Evolutionary conservation across 2,888 invertebrate species (phyloP).

Genomic region (Heterodera filipjevi): DNA sequence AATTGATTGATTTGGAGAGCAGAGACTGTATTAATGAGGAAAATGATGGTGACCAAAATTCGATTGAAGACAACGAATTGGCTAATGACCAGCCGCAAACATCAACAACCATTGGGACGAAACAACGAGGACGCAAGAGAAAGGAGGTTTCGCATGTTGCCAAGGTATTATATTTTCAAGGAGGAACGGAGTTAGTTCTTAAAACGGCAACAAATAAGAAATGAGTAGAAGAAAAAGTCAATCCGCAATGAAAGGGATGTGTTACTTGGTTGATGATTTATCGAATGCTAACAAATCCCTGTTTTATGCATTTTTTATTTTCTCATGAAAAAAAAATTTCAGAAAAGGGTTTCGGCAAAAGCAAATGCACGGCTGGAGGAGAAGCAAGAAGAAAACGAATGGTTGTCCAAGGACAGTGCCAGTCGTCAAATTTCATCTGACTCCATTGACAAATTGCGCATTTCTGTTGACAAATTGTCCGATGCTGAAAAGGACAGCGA

Average conservation of each 20-base stretch:
- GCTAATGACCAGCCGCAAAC: background rate
- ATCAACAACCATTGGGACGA: background rate
- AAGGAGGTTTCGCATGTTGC: background rate
- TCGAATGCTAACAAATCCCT: too few species aligned
- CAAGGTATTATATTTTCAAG: too few species aligned
- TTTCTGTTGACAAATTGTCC: background rate
- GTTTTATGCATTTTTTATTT: background rate
- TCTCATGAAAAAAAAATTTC: background rate
- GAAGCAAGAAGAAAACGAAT: background rate
- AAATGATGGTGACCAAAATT: background rate
- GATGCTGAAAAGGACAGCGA: background rate
- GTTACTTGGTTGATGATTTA: too few species aligned
- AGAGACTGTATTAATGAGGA: background rate
- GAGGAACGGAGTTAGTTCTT: too few species aligned
- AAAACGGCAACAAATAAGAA: too few species aligned
- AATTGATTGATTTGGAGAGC: background rate
- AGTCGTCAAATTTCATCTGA: background rate
- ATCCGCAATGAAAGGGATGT: too few species aligned
- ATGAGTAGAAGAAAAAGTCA: too few species aligned
- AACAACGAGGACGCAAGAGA: background rate
- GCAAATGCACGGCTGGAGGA: background rate
- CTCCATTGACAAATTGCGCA: background rate
- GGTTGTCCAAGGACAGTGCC: conserved; percentile 20
- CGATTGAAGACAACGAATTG: background rate
- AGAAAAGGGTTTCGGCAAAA: background rate